These are phyloP conservation scores for Neocrepidodera transversa DNA, from an alignment of 2,888 invertebrate species.

Conservation along the genomic window DNA sequence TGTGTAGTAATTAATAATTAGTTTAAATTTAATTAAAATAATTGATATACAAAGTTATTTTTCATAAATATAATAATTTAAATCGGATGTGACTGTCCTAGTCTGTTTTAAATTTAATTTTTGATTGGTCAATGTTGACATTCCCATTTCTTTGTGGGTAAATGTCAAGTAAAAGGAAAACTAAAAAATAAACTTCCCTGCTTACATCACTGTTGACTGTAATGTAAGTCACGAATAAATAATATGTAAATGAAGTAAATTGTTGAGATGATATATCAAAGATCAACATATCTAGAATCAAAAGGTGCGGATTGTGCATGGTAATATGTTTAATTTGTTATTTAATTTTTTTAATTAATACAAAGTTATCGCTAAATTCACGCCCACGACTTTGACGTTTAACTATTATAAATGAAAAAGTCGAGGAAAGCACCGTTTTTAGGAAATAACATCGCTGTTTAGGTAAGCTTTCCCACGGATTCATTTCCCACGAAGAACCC, in stretches of 20 bases:
- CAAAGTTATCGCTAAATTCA: conserved; percentile 47
- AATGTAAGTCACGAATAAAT: conserved; percentile 27
- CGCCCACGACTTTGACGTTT: conserved; percentile 46
- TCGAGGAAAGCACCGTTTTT: conserved; percentile 18
- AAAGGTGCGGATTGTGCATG: conserved; percentile 11
- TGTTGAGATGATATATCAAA: conserved; percentile 21
- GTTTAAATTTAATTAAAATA: too few species aligned
- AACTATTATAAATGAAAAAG: conserved; percentile 32
- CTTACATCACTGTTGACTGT: conserved; percentile 31
- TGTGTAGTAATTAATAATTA: too few species aligned
- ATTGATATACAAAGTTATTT: too few species aligned
- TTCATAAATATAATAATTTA: too few species aligned
- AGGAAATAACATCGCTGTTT: conserved; percentile 17
- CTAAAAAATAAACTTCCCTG: conserved; percentile 23
- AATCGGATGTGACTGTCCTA: too few species aligned
- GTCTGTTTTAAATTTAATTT: too few species aligned
- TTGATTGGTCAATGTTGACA: too few species aligned
- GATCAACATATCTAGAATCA: conserved; percentile 18
- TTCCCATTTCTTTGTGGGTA: conserved; percentile 9
- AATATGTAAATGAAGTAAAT: conserved; percentile 29
- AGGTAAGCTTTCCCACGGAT: conserved; percentile 33
- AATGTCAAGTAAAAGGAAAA: conserved; percentile 24
- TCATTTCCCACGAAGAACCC: conserved; percentile 1
- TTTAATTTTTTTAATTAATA: conserved; percentile 25
- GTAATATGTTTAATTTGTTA: conserved; percentile 26